Conservation (phyloP, 1,140 invertebrate species). For the Lepidurus packardi region DNA sequence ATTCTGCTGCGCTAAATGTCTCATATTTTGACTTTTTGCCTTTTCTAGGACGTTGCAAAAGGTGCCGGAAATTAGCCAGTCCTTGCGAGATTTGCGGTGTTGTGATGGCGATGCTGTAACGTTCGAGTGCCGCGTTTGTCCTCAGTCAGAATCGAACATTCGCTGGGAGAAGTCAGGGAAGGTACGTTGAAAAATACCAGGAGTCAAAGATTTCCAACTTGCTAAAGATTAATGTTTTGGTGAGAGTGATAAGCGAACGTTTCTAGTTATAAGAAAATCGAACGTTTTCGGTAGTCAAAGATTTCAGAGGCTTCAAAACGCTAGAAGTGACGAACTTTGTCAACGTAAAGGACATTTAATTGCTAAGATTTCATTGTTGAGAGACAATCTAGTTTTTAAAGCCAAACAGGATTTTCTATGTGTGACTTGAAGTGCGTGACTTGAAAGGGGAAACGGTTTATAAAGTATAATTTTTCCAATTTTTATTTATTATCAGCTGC, state of each 20-base stretch:
- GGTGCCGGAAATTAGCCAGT: slow-evolving; percentile 61
- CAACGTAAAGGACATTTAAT: too few relatives aligned
- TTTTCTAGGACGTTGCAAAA: slow-evolving; percentile 62
- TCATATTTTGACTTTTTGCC: slow-evolving; percentile 23
- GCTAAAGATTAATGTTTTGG: too few relatives aligned
- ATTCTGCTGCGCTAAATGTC: slow-evolving; percentile 19
- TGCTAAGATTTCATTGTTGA: too few relatives aligned
- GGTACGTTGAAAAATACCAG: slow-evolving; percentile 46
- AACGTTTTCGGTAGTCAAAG: background rate
- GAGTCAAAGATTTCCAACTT: too few relatives aligned
- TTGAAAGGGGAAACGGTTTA: too few relatives aligned
- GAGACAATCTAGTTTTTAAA: too few relatives aligned
- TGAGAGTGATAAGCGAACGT: background rate
- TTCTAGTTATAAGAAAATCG: background rate
- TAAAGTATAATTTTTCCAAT: too few relatives aligned
- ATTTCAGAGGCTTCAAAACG: background rate
- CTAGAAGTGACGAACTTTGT: too few relatives aligned
- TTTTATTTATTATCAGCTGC: too few relatives aligned
- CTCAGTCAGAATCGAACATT: slow-evolving; percentile 54
- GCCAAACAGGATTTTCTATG: too few relatives aligned
- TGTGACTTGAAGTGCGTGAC: too few relatives aligned
- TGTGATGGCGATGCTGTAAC: slow-evolving; percentile 72
- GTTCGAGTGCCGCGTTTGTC: slow-evolving; percentile 64
- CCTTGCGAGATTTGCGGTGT: slow-evolving; percentile 67
- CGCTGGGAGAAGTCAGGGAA: slow-evolving; percentile 74